phyloP scores from a whole-genome alignment of 2,888 invertebrate species.

The Piscicola geometra region DNA sequence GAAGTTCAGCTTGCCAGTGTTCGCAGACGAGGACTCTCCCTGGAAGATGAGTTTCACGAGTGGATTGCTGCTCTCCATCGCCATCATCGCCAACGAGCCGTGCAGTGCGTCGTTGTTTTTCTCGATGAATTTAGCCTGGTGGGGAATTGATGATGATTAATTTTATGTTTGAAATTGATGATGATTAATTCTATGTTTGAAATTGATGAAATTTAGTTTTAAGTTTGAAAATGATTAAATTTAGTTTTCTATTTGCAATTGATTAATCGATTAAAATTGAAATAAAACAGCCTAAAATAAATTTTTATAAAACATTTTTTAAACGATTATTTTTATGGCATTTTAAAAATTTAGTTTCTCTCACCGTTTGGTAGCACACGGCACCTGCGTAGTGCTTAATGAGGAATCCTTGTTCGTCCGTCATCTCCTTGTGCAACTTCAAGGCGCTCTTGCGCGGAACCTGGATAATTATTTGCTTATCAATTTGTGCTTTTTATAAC shows the following conservation, averaged over 20 bases:
- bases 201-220: too few relatives aligned
- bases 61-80: slow-evolving; percentile 81
- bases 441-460: slow-evolving; percentile 84
- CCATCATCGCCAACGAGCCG: slow-evolving; percentile 83
- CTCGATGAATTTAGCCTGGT: slow-evolving; percentile 85
- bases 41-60: slow-evolving; percentile 64
- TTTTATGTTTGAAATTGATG: too few relatives aligned
- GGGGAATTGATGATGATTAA: too few relatives aligned
- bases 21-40: slow-evolving; percentile 41
- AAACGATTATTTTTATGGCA: too few relatives aligned
- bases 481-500: neutral
- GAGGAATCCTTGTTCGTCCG: slow-evolving; percentile 96
- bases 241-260: neutral
- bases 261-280: neutral
- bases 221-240: too few relatives aligned
- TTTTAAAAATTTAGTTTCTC: slow-evolving; percentile 36
- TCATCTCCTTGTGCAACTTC: slow-evolving; percentile 75
- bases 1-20: slow-evolving; percentile 62
- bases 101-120: slow-evolving; percentile 98
- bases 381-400: slow-evolving; percentile 95
- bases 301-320: too few relatives aligned
- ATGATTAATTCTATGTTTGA: too few relatives aligned
- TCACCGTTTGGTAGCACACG: slow-evolving; percentile 89
- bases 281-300: too few relatives aligned
- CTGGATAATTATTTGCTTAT: too few relatives aligned